These are phyloP conservation scores for Drosophila tsacasi DNA, from an alignment of 1,140 invertebrate species.

Conservation along the genomic window DNA sequence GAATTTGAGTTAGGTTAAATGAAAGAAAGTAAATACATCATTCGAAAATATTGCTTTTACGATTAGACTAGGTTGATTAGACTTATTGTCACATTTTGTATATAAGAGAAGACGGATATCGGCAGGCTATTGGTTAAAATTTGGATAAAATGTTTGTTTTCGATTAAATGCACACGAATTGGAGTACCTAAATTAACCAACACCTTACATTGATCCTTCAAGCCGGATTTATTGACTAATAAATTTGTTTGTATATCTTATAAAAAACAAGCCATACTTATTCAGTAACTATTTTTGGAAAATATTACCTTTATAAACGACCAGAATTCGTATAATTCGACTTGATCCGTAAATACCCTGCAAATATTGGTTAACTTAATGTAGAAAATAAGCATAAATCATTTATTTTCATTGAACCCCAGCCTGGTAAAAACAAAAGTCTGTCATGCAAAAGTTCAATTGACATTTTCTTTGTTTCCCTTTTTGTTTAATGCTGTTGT, in stretches of 20 bases:
- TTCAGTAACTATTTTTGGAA: not conserved
- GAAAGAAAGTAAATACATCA: not conserved
- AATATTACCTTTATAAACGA: not conserved
- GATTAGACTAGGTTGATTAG: not conserved
- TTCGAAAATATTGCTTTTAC: no score
- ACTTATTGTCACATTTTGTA: not conserved
- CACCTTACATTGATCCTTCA: not conserved
- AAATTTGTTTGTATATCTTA: not conserved
- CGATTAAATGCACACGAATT: no score
- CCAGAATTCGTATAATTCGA: not conserved
- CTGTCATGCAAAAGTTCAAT: conserved; percentile 65
- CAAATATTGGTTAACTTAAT: conserved; percentile 22
- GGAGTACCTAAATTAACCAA: no score
- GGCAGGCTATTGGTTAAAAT: no score
- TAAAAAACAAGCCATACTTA: not conserved
- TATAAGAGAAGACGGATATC: not conserved
- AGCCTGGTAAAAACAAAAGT: conserved; percentile 24
- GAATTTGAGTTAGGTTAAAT: not conserved
- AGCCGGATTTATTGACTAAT: not conserved
- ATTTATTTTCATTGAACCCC: conserved; percentile 34
- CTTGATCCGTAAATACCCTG: conserved; percentile 1
- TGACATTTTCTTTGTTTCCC: conserved; percentile 63
- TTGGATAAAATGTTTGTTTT: no score
- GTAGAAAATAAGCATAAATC: conserved; percentile 56
- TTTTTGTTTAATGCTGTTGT: conserved; percentile 24